These are phyloP conservation scores for Nycticorax nycticorax DNA, from an alignment of 2,113 vertebrate species.

Conservation along the genomic window DNA sequence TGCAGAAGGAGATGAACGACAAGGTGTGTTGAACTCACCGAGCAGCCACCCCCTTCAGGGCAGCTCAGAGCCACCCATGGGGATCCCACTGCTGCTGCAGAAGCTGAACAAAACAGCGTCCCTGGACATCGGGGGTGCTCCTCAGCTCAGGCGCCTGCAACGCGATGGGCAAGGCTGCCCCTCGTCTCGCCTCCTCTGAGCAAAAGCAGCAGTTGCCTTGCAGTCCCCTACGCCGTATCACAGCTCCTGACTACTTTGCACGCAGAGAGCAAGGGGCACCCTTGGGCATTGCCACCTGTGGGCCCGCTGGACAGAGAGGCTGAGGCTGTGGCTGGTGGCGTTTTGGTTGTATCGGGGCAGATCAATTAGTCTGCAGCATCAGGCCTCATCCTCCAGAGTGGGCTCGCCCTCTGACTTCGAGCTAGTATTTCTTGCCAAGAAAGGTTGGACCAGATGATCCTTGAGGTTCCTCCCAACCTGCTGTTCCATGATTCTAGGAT, in stretches of 20 bases:
- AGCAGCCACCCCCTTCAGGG: background rate
- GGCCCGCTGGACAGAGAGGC: background rate
- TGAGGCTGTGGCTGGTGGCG: background rate
- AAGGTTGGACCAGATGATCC: no score
- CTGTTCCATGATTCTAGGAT: no score
- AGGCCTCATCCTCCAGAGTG: no score
- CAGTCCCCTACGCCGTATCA: background rate
- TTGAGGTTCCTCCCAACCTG: no score
- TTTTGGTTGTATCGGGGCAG: background rate
- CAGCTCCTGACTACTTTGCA: background rate
- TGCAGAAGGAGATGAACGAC: slow-evolving; percentile 77
- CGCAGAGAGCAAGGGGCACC: background rate
- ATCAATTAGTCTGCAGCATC: background rate
- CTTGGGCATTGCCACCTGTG: accelerated
- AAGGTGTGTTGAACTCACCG: slow-evolving; percentile 63
- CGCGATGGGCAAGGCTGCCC: background rate
- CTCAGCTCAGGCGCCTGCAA: background rate
- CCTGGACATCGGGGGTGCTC: accelerated
- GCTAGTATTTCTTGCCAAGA: no score
- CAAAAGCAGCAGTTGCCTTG: background rate
- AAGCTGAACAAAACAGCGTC: background rate
- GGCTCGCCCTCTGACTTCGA: no score
- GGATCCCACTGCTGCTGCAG: background rate
- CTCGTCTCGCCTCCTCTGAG: background rate
- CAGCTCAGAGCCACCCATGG: background rate